A percentile compares a stretch with the other conserved stretches of the same genome.
Conservation (phyloP, 1,140 invertebrate genomes). For the Trichoplusia ni region DNA sequence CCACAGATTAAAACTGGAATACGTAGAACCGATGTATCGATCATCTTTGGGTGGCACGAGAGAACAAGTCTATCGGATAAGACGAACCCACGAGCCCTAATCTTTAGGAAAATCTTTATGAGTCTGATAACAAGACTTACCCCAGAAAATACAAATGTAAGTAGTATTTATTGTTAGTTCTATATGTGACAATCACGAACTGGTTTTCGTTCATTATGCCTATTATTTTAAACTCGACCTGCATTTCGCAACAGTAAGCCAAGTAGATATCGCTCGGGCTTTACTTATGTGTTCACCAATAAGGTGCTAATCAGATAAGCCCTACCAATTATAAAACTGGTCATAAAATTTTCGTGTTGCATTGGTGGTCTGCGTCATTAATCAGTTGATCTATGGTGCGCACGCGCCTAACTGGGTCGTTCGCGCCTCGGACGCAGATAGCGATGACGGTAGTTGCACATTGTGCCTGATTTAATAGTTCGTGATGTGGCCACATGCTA, state of each 20-base stretch:
- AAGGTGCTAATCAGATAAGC: not conserved
- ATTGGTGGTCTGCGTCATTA: constrained; percentile 25
- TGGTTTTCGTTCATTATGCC: too few species aligned
- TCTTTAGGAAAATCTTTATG: too few species aligned
- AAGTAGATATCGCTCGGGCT: too few species aligned
- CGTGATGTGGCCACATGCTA: constrained; percentile 38
- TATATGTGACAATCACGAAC: too few species aligned
- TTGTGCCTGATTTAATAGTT: constrained; percentile 41
- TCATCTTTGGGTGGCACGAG: not conserved
- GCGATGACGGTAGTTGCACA: constrained; percentile 37
- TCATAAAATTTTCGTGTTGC: not conserved
- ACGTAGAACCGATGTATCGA: constrained; percentile 7
- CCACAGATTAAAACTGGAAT: not conserved
- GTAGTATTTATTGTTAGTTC: too few species aligned
- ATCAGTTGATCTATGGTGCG: constrained; percentile 40
- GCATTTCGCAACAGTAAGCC: too few species aligned
- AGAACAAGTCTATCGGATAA: too few species aligned
- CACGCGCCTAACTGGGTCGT: constrained; percentile 63
- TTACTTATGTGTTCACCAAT: too few species aligned
- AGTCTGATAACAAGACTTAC: too few species aligned
- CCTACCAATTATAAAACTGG: not conserved
- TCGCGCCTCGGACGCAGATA: constrained; percentile 48
- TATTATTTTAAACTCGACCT: too few species aligned
- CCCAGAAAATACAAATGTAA: too few species aligned
- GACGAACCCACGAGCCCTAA: too few species aligned